These are phyloP conservation scores for Netelia inedita DNA, from an alignment of 2,888 invertebrate genomes.

Conservation along the genomic window DNA sequence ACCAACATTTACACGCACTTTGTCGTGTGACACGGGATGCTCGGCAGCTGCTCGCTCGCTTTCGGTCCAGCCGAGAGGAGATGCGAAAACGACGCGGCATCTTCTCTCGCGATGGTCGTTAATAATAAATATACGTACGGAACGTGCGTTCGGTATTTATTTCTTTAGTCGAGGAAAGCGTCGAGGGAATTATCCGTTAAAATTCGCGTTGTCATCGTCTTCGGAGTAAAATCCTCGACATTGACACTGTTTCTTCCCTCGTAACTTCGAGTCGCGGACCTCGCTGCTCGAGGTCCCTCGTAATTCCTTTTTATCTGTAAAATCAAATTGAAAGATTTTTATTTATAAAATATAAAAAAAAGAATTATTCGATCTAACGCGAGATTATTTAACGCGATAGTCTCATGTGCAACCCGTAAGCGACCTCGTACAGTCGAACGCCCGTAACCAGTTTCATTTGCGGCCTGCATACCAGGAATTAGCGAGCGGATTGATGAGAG, in stretches of 20 bases:
- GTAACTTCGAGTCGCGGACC: constrained; percentile 12
- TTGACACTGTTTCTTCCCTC: constrained; percentile 52
- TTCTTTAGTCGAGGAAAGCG: constrained; percentile 3
- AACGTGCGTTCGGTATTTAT: background rate
- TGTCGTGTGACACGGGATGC: constrained; percentile 22
- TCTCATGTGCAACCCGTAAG: constrained; percentile 35
- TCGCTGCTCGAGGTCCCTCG: constrained; percentile 44
- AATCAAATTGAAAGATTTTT: background rate
- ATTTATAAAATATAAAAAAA: background rate
- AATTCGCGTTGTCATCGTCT: constrained; percentile 19
- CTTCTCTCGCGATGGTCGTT: constrained; percentile 8
- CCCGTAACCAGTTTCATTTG: constrained; percentile 64
- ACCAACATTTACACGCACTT: constrained; percentile 40
- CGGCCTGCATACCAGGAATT: constrained; percentile 63
- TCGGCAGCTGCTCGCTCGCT: constrained; percentile 36
- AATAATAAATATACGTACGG: constrained; percentile 19
- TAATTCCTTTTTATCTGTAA: constrained; percentile 12
- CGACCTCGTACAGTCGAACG: constrained; percentile 58
- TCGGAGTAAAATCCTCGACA: constrained; percentile 48
- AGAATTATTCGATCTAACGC: constrained; percentile 10
- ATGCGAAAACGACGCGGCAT: background rate
- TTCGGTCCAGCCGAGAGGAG: constrained; percentile 5
- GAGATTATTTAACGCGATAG: constrained; percentile 24
- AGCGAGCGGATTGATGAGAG: constrained; percentile 61
- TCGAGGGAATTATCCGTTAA: background rate